A percentile compares a stretch with the other conserved stretches of the same genome.
Evolutionary conservation across 2,888 invertebrate species (phyloP).

Genomic region (Invenusta paracnida): DNA sequence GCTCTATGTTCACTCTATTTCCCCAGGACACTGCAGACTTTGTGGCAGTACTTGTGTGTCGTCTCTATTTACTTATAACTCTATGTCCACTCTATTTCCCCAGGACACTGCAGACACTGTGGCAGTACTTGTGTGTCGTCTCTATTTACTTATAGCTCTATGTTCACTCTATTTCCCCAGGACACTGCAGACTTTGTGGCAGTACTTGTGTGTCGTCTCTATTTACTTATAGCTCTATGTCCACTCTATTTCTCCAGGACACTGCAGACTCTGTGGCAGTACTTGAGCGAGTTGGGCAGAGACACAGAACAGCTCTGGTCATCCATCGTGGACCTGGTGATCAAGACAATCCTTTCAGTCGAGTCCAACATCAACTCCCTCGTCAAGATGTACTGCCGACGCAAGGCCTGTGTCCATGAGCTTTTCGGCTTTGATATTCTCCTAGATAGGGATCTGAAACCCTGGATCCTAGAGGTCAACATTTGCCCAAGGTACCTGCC

Average conservation of each 20-base stretch:
- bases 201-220: conserved; percentile 69
- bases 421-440: conserved; percentile 90
- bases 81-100: no score
- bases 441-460: conserved; percentile 80
- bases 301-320: conserved; percentile 76
- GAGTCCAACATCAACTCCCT: conserved; percentile 35
- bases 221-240: no score
- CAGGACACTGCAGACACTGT: no score
- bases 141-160: no score
- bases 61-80: no score
- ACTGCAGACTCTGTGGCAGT: conserved; percentile 70
- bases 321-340: conserved; percentile 78
- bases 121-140: no score
- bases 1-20: no score
- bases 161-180: no score
- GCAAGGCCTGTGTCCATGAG: conserved; percentile 79
- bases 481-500: conserved; percentile 63
- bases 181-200: conserved; percentile 67
- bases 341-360: conserved; percentile 81
- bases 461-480: conserved; percentile 87
- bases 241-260: no score
- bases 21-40: no score
- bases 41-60: no score
- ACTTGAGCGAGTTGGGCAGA: conserved; percentile 68
- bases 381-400: conserved; percentile 42